Percentiles rank a stretch among this genome's conserved stretches.
phyloP scores from a whole-genome alignment of 2,113 vertebrate genomes.

The Malurus cyaneus region DNA sequence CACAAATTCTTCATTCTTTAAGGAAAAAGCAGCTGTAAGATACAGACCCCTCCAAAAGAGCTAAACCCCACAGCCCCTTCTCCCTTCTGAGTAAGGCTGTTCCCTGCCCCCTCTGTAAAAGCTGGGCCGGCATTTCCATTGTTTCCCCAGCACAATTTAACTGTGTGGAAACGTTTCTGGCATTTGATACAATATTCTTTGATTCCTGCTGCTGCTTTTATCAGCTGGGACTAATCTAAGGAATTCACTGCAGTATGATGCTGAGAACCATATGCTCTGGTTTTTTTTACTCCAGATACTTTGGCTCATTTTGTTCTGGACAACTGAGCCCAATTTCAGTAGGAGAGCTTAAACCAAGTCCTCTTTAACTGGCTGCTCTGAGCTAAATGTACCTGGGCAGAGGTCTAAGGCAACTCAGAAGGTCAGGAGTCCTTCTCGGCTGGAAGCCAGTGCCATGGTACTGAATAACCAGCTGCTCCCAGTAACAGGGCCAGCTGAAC shows the following conservation, averaged over 20 bases:
- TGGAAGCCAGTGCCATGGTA: not conserved
- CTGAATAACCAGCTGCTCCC: not conserved
- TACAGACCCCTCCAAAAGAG: not conserved
- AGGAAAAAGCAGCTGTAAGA: not conserved
- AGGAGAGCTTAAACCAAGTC: not conserved
- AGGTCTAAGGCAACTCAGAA: not conserved
- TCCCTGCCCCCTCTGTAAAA: not conserved
- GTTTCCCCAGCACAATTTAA: not conserved
- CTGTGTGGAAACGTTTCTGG: not conserved
- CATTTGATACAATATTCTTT: not conserved
- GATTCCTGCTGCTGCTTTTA: not conserved
- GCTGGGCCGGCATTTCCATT: not conserved
- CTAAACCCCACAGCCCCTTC: not conserved
- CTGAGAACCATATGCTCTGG: not conserved
- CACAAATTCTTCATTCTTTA: constrained; percentile 54
- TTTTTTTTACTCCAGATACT: not conserved
- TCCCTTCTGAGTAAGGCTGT: not conserved
- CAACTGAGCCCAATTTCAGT: not conserved
- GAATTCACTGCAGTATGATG: not conserved
- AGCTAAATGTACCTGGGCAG: not conserved
- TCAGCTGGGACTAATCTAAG: not conserved
- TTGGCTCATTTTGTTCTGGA: not conserved
- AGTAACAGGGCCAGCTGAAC: not conserved
- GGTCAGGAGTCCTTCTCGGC: not conserved
- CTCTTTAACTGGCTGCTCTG: not conserved